Conservation (phyloP, 2,113 vertebrate genomes). For the Otolemur garnettii region DNA sequence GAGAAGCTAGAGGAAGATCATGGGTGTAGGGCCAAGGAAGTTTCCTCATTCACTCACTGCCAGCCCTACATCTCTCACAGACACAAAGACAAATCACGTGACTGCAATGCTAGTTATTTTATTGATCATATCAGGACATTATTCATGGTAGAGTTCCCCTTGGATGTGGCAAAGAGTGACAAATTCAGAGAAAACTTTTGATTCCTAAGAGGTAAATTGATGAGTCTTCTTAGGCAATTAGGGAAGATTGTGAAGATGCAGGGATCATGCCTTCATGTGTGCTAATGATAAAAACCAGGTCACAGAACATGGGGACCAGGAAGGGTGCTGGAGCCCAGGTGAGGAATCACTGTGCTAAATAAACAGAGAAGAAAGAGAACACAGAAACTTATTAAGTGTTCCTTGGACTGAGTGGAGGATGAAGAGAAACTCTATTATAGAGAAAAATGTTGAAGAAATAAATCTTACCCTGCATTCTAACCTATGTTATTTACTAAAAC, state of each 20-base stretch:
- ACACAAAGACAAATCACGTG: not conserved
- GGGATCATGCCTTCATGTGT: not conserved
- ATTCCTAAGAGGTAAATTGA: not conserved
- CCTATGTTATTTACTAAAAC: not conserved
- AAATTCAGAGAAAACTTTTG: not conserved
- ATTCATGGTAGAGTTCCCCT: not conserved
- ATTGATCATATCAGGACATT: slow-evolving; percentile 32
- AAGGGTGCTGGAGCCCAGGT: not conserved
- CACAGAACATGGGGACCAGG: not conserved
- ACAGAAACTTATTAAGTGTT: not conserved
- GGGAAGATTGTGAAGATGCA: not conserved
- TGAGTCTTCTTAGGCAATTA: not conserved
- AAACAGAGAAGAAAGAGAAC: not conserved
- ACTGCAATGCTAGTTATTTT: slow-evolving; percentile 42
- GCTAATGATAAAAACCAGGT: not conserved
- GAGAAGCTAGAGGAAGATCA: not conserved
- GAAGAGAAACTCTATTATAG: not conserved
- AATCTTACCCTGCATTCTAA: not conserved
- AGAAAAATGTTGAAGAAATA: not conserved
- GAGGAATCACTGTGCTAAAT: not conserved
- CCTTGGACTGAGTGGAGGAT: not conserved
- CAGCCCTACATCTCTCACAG: not conserved
- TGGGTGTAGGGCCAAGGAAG: not conserved
- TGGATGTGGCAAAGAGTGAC: not conserved
- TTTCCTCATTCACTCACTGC: accelerated